These are phyloP conservation scores for Anoplius nigerrimus DNA, from an alignment of 2,888 invertebrate genomes.

Conservation along the genomic window DNA sequence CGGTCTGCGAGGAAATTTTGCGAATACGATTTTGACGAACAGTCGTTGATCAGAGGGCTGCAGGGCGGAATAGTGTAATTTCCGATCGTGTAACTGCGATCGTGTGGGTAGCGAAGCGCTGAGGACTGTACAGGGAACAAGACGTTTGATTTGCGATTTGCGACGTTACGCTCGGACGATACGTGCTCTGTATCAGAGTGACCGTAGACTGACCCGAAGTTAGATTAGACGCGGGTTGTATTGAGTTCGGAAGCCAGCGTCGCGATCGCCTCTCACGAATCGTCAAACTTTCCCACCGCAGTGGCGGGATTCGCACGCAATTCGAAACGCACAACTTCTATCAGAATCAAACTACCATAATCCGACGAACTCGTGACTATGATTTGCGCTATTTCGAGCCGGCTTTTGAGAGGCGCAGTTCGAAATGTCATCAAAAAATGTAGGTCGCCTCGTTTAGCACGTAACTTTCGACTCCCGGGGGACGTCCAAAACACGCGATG, in stretches of 20 bases:
- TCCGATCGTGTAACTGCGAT: neutral
- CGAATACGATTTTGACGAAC: too few relatives aligned
- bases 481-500: too few relatives aligned
- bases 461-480: too few relatives aligned
- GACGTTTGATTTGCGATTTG: slow-evolving; percentile 29
- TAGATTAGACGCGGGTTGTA: slow-evolving; percentile 46
- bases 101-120: neutral
- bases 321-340: neutral
- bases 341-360: too few relatives aligned
- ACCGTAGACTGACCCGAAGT: slow-evolving; percentile 32
- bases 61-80: slow-evolving; percentile 2
- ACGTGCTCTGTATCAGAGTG: slow-evolving; percentile 14
- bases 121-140: neutral
- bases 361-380: too few relatives aligned
- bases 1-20: too few relatives aligned
- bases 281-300: slow-evolving; percentile 38
- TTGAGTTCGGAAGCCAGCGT: slow-evolving; percentile 37
- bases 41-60: too few relatives aligned
- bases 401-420: neutral
- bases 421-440: too few relatives aligned
- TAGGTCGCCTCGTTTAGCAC: too few relatives aligned
- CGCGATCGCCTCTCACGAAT: slow-evolving; percentile 36
- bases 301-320: neutral
- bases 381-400: too few relatives aligned
- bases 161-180: slow-evolving; percentile 21